phyloP scores from a whole-genome alignment of 2,888 invertebrate genomes.

The Anthophora plumipes region DNA sequence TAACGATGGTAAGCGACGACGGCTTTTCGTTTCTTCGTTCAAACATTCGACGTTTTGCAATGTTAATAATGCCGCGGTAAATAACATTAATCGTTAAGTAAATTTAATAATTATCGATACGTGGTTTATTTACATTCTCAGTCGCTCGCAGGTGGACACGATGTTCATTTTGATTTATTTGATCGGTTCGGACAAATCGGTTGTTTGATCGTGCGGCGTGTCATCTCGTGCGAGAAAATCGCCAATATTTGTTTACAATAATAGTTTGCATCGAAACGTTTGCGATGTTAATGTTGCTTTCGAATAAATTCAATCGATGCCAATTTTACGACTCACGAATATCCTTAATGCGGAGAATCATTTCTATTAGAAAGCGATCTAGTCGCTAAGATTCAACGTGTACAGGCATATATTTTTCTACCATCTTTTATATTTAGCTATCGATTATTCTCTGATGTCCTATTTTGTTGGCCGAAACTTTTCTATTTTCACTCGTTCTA shows the following conservation, averaged over 20 bases:
- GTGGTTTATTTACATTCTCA: slow-evolving; percentile 27
- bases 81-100: slow-evolving; percentile 38
- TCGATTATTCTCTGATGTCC: too few relatives aligned
- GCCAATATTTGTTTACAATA: slow-evolving; percentile 15
- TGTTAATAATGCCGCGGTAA: slow-evolving; percentile 48
- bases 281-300: background rate
- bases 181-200: background rate
- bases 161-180: slow-evolving; percentile 26
- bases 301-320: background rate
- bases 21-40: background rate
- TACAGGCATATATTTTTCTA: too few relatives aligned
- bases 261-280: background rate
- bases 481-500: too few relatives aligned
- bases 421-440: too few relatives aligned
- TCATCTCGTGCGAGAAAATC: background rate
- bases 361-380: too few relatives aligned
- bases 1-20: background rate
- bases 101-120: slow-evolving; percentile 45
- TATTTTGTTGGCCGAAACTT: too few relatives aligned
- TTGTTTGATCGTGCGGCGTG: slow-evolving; percentile 19
- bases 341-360: background rate
- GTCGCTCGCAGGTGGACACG: background rate
- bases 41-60: slow-evolving; percentile 18
- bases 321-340: background rate
- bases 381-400: background rate